Conservation (phyloP, 2,888 invertebrate genomes). For the Stenurella melanura region DNA sequence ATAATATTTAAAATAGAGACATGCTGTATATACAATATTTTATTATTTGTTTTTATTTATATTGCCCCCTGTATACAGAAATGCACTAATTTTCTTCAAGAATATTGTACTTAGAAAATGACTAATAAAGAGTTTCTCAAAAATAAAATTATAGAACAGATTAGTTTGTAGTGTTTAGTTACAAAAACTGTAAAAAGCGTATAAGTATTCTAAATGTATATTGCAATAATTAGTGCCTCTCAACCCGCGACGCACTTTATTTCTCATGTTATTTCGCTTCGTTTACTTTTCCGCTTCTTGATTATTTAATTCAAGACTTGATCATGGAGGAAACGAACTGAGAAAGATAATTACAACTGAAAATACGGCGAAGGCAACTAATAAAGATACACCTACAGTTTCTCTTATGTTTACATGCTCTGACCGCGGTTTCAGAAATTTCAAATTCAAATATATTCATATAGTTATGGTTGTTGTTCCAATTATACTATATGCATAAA, state of each 20-base stretch:
- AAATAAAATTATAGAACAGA: background rate
- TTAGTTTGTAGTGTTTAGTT: background rate
- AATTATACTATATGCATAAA: background rate
- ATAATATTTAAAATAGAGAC: too few species aligned
- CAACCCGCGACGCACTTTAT: slow-evolving; percentile 63
- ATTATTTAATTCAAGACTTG: slow-evolving; percentile 72
- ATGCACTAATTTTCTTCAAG: too few species aligned
- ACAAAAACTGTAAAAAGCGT: background rate
- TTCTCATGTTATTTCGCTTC: slow-evolving; percentile 72
- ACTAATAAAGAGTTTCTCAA: too few species aligned
- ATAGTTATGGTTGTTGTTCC: background rate
- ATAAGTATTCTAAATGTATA: slow-evolving; percentile 11
- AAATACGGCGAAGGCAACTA: slow-evolving; percentile 67
- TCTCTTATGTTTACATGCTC: slow-evolving; percentile 9
- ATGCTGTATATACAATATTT: too few species aligned
- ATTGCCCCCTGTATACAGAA: too few species aligned
- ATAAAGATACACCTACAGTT: slow-evolving; percentile 55
- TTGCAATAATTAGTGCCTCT: slow-evolving; percentile 39
- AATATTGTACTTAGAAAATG: too few species aligned
- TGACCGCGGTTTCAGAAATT: slow-evolving; percentile 24
- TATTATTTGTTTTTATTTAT: too few species aligned
- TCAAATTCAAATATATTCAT: slow-evolving; percentile 35
- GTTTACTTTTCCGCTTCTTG: slow-evolving; percentile 72
- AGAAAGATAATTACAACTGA: slow-evolving; percentile 72
- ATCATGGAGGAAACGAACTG: slow-evolving; percentile 72